Conservation (phyloP, 2,113 vertebrate genomes). For the Eleginops maclovinus region DNA sequence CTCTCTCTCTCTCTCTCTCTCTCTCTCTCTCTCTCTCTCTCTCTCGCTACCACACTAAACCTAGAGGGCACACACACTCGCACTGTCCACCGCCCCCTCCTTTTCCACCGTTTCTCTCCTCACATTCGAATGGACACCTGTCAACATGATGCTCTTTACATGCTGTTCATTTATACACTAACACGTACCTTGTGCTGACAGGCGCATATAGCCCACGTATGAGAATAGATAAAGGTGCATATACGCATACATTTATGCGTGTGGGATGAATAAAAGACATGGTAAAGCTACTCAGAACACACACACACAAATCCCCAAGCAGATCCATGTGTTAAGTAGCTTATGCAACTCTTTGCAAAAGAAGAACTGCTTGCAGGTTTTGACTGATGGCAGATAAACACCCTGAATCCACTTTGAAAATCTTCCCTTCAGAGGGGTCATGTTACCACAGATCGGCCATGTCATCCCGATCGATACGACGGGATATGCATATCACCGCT, state of each 20-base stretch:
- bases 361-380: background rate
- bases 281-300: too few species aligned
- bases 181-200: background rate
- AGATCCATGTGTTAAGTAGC: too few species aligned
- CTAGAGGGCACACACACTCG: constrained; percentile 16
- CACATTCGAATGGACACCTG: constrained; percentile 61
- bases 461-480: constrained; percentile 45
- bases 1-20: constrained; percentile 49
- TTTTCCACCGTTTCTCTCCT: constrained; percentile 22
- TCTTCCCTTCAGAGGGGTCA: constrained; percentile 7
- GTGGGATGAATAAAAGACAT: background rate
- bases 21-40: constrained; percentile 44
- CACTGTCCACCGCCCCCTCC: constrained; percentile 6
- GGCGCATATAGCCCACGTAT: background rate
- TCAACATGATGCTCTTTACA: constrained; percentile 32
- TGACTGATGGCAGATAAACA: too few species aligned
- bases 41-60: constrained; percentile 39
- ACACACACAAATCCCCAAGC: too few species aligned
- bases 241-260: background rate
- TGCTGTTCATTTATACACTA: constrained; percentile 5
- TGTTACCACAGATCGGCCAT: constrained; percentile 27
- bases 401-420: background rate
- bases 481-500: constrained; percentile 28
- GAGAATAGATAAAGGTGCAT: background rate
- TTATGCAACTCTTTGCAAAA: background rate